phyloP scores from a whole-genome alignment of 2,113 vertebrate species.

The Myotis yumanensis region DNA sequence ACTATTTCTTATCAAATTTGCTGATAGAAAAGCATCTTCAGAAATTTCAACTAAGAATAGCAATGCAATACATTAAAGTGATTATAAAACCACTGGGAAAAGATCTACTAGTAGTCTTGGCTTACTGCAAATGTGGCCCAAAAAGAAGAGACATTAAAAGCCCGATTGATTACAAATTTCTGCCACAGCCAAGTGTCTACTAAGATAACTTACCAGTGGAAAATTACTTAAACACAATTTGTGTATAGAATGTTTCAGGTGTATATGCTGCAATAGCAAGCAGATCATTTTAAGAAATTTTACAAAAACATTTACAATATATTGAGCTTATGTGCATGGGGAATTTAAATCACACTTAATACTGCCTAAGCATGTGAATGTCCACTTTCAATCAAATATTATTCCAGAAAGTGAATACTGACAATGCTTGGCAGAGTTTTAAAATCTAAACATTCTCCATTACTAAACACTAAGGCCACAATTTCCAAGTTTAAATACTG shows the following conservation, averaged over 20 bases:
- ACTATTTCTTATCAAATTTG: constrained; percentile 34
- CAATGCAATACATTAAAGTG: constrained; percentile 39
- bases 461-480: constrained; percentile 26
- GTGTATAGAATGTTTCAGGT: background rate
- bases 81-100: constrained; percentile 38
- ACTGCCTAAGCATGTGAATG: background rate
- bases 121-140: constrained; percentile 53
- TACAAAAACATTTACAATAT: constrained; percentile 6
- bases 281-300: background rate
- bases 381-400: background rate
- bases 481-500: background rate
- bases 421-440: background rate
- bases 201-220: constrained; percentile 14
- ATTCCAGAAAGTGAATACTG: constrained; percentile 14
- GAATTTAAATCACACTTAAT: background rate
- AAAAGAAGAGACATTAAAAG: constrained; percentile 52
- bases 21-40: constrained; percentile 24
- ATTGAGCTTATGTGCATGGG: background rate
- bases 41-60: constrained; percentile 40
- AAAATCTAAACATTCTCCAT: constrained; percentile 18
- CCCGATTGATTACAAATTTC: constrained; percentile 57
- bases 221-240: constrained; percentile 61
- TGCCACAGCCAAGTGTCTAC: constrained; percentile 33
- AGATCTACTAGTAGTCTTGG: constrained; percentile 36
- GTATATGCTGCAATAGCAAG: background rate